These are phyloP conservation scores for Grammomys surdaster DNA, from an alignment of 2,113 vertebrate genomes.

Conservation along the genomic window DNA sequence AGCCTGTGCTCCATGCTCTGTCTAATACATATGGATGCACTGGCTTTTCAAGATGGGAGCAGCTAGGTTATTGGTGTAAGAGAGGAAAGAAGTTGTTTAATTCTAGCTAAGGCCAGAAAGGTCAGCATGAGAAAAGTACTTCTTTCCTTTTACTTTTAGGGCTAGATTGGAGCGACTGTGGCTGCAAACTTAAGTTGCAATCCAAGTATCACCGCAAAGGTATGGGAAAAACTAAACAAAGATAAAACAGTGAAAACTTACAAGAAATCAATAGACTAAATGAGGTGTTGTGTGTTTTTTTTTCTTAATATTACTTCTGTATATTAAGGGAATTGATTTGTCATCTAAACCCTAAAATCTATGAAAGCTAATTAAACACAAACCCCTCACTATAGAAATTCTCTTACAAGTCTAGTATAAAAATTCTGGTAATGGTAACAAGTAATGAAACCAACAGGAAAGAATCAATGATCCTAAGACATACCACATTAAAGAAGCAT, in stretches of 20 bases:
- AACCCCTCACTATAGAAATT: conserved; percentile 39
- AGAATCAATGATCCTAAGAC: background rate
- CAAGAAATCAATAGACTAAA: conserved; percentile 71
- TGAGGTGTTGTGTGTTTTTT: conserved; percentile 11
- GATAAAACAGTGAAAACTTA: conserved; percentile 59
- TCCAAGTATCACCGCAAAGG: conserved; percentile 58
- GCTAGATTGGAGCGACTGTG: conserved; percentile 54
- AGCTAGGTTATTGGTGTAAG: conserved; percentile 2
- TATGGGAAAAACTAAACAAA: background rate
- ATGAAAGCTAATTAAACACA: conserved; percentile 75
- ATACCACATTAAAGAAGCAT: background rate
- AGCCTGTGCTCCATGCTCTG: background rate
- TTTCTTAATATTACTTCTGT: conserved; percentile 72
- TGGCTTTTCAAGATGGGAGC: conserved; percentile 55
- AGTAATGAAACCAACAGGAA: conserved; percentile 12
- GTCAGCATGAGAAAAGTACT: conserved; percentile 59
- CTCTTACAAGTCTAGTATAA: conserved; percentile 7
- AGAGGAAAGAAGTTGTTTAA: conserved; percentile 56
- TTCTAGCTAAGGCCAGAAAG: conserved; percentile 68
- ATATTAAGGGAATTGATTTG: conserved; percentile 72
- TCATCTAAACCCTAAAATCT: conserved; percentile 56
- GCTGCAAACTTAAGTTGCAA: conserved; percentile 63
- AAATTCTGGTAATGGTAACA: conserved; percentile 16
- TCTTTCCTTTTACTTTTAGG: conserved; percentile 72
- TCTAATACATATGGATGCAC: conserved; percentile 73